These are phyloP conservation scores for Luehdorfia chinensis DNA, from an alignment of 1,140 invertebrate species.

Conservation along the genomic window DNA sequence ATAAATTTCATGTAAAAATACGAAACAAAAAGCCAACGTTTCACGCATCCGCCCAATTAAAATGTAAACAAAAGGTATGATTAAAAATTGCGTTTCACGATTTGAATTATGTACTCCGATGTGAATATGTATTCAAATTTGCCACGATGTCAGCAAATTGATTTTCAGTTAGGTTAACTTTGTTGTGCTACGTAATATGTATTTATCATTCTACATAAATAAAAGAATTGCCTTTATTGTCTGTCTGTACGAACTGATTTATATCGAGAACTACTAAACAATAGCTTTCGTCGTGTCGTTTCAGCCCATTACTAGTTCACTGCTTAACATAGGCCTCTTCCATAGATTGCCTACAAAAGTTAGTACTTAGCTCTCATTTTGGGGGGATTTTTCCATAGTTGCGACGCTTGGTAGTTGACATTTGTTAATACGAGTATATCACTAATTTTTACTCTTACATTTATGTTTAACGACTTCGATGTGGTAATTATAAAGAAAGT, in stretches of 20 bases:
- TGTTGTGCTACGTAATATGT: neutral
- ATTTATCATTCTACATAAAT: too few species aligned
- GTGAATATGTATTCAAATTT: constrained; percentile 13
- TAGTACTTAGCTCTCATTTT: neutral
- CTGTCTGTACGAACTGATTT: neutral
- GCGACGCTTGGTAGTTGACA: too few species aligned
- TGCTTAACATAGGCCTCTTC: too few species aligned
- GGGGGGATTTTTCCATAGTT: too few species aligned
- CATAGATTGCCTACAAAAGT: too few species aligned
- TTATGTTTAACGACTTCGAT: too few species aligned
- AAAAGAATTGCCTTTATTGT: neutral
- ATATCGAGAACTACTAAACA: neutral
- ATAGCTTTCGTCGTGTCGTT: neutral
- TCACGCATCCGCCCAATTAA: constrained; percentile 26
- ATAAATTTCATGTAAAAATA: constrained; percentile 19
- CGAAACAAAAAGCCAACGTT: constrained; percentile 14
- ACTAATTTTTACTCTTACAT: too few species aligned
- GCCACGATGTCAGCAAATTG: constrained; percentile 17
- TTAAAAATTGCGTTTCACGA: constrained; percentile 28
- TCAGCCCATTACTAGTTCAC: too few species aligned
- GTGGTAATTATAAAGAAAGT: too few species aligned
- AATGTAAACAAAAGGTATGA: constrained; percentile 32
- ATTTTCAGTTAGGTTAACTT: constrained; percentile 12
- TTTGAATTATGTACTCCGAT: constrained; percentile 28
- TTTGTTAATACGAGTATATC: too few species aligned